A percentile compares a stretch with the other conserved stretches of the same genome.
Evolutionary conservation across 1,140 invertebrate species (phyloP).

Genomic region (Pinna nobilis): DNA sequence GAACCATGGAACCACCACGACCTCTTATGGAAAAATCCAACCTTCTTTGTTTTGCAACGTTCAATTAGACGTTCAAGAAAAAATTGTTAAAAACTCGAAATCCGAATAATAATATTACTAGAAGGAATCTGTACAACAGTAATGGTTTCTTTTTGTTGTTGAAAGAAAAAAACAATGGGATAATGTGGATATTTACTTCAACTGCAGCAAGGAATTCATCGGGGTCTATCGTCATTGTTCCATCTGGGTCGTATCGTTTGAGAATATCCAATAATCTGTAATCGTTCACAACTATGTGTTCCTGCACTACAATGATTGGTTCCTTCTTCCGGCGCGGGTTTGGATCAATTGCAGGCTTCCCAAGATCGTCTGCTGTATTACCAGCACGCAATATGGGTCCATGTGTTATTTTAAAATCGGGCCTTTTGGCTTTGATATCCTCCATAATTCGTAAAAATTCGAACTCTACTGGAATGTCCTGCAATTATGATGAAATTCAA

Average conservation of each 20-base stretch:
- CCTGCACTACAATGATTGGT: constrained; percentile 66
- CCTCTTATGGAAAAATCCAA: no score
- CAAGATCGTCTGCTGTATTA: constrained; percentile 69
- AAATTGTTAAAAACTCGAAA: not conserved
- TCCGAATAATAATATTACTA: not conserved
- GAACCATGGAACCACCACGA: no score
- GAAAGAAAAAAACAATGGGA: not conserved
- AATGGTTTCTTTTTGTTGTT: not conserved
- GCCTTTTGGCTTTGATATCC: constrained; percentile 65
- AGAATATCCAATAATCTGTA: constrained; percentile 66
- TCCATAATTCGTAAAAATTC: constrained; percentile 70
- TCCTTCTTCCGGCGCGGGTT: constrained; percentile 54
- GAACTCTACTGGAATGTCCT: constrained; percentile 73
- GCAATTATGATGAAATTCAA: no score
- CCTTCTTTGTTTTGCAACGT: no score
- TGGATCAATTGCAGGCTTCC: constrained; percentile 67
- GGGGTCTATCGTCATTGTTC: constrained; percentile 56
- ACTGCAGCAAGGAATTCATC: constrained; percentile 68
- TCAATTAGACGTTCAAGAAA: not conserved
- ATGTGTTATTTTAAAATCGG: constrained; percentile 63
- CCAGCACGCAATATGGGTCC: constrained; percentile 69
- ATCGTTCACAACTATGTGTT: constrained; percentile 72
- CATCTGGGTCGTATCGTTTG: constrained; percentile 64
- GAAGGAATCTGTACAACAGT: no score
- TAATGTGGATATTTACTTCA: constrained; percentile 60